A percentile compares a stretch with the other conserved stretches of the same genome.
These are phyloP conservation scores for Xenopus borealis DNA, from an alignment of 2,113 vertebrate species.

Conservation along the genomic window DNA sequence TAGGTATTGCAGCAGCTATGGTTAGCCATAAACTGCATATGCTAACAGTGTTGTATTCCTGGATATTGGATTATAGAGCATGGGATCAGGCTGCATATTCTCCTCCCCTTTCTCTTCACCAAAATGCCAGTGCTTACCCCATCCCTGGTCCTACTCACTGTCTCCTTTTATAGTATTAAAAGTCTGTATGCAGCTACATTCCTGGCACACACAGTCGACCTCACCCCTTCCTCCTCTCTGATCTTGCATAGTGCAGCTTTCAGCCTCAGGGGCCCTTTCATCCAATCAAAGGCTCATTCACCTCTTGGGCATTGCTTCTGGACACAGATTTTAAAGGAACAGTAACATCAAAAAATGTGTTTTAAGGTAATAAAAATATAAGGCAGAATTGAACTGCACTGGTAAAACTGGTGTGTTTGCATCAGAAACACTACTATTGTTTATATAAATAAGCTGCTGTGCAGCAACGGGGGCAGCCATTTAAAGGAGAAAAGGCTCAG, in stretches of 20 bases:
- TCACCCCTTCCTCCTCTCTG: constrained; percentile 42
- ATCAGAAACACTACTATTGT: too few species aligned
- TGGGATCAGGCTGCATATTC: neutral
- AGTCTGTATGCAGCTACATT: constrained; percentile 33
- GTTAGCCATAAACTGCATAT: constrained; percentile 15
- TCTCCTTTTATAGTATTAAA: constrained; percentile 43
- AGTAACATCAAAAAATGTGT: too few species aligned
- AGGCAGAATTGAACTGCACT: too few species aligned
- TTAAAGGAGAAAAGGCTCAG: too few species aligned
- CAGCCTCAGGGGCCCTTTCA: constrained; percentile 25
- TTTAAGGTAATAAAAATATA: too few species aligned
- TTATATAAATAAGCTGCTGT: too few species aligned
- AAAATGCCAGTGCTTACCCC: constrained; percentile 31
- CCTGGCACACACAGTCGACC: constrained; percentile 36
- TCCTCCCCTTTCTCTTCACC: neutral
- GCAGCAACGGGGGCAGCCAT: too few species aligned
- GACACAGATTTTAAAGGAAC: constrained; percentile 1
- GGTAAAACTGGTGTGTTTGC: too few species aligned
- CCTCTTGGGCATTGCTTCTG: constrained; percentile 26
- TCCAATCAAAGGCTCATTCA: constrained; percentile 41
- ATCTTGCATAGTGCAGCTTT: constrained; percentile 34
- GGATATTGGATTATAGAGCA: constrained; percentile 8
- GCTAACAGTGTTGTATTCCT: constrained; percentile 21
- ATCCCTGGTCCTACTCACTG: constrained; percentile 32
- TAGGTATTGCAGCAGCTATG: neutral